These are phyloP conservation scores for Zophobas atratus DNA, from an alignment of 1,140 invertebrate genomes.

Conservation along the genomic window DNA sequence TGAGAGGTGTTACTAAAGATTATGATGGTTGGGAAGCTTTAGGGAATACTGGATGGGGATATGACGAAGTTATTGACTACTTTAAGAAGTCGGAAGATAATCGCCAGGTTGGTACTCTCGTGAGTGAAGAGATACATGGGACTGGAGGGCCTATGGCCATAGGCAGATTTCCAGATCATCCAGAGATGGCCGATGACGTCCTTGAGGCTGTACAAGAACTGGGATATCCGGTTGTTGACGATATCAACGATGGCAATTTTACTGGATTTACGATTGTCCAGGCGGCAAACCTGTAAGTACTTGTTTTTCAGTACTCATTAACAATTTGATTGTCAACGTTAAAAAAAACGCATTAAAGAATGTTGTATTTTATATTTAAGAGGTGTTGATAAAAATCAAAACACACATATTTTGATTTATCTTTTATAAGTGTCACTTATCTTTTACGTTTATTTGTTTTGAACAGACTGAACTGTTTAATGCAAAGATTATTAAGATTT, in stretches of 20 bases:
- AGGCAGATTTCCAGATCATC: conserved; percentile 70
- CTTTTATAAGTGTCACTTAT: not conserved
- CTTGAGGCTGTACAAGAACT: conserved; percentile 73
- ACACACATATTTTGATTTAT: no score
- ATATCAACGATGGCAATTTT: conserved; percentile 72
- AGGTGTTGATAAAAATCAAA: no score
- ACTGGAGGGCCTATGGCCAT: conserved; percentile 66
- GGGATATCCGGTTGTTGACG: conserved; percentile 71
- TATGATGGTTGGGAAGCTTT: conserved; percentile 77
- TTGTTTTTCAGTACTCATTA: no score
- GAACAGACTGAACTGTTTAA: not conserved
- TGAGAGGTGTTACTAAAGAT: conserved; percentile 77
- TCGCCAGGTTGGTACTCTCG: conserved; percentile 66
- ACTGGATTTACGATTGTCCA: conserved; percentile 61
- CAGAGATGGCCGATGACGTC: conserved; percentile 70
- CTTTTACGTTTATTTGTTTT: not conserved
- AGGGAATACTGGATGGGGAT: conserved; percentile 60
- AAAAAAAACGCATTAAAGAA: no score
- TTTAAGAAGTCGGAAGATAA: conserved; percentile 72
- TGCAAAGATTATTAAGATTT: conserved; percentile 54
- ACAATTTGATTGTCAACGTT: no score
- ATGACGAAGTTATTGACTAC: conserved; percentile 62
- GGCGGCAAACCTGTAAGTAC: conserved; percentile 53
- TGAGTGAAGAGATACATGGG: conserved; percentile 63
- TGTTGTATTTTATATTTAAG: no score